A percentile compares a stretch with the other conserved stretches of the same genome.
Evolutionary conservation across 2,888 invertebrate species (phyloP).

Genomic region (Tanypteryx hageni): DNA sequence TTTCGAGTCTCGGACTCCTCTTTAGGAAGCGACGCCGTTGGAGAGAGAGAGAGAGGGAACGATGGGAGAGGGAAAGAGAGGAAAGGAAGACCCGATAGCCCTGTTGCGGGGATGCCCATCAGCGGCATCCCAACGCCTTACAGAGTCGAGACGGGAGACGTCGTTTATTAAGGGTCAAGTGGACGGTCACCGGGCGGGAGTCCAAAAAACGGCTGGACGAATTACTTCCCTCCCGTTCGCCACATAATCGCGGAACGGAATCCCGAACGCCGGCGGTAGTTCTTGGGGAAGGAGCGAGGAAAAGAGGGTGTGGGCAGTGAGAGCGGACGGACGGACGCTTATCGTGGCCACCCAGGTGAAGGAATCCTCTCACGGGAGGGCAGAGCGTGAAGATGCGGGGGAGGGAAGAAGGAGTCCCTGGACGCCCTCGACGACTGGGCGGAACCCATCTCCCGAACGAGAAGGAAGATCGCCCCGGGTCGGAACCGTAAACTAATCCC

Average conservation of each 20-base stretch:
- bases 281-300: background rate
- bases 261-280: background rate
- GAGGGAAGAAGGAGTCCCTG: conserved; percentile 30
- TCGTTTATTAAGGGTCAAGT: conserved; percentile 32
- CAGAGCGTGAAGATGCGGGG: background rate
- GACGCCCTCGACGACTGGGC: conserved; percentile 17
- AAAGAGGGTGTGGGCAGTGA: background rate
- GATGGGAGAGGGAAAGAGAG: background rate
- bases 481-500: conserved; percentile 39
- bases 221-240: background rate
- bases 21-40: background rate
- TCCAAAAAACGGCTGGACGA: background rate
- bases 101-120: background rate
- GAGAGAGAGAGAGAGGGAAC: background rate
- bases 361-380: background rate
- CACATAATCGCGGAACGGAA: background rate
- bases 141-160: background rate
- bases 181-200: background rate
- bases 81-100: background rate
- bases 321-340: conserved; percentile 20
- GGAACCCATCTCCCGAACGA: background rate
- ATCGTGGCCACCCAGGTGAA: conserved; percentile 45
- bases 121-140: background rate
- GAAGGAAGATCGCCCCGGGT: conserved; percentile 30
- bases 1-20: background rate